phyloP scores from a whole-genome alignment of 2,797 vertebrate species.

The Karalla daura region DNA sequence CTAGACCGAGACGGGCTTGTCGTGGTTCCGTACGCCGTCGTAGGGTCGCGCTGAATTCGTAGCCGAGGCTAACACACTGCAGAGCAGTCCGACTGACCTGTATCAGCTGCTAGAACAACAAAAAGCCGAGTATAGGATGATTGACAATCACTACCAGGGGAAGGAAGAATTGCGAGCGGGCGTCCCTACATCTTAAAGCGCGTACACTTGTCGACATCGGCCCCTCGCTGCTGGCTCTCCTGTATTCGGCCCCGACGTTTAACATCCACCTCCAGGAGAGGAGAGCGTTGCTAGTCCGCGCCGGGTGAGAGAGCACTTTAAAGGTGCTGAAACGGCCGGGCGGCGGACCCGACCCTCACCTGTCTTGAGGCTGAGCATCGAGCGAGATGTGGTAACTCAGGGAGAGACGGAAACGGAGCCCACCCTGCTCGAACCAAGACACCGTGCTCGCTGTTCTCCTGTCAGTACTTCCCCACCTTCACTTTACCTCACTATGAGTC shows the following conservation, averaged over 20 bases:
- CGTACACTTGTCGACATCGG: constrained; percentile 6
- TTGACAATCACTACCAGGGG: no score
- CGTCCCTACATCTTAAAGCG: no score
- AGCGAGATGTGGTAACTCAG: constrained; percentile 51
- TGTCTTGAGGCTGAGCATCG: constrained; percentile 35
- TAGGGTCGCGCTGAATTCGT: no score
- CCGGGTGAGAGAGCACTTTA: constrained; percentile 26
- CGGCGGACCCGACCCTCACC: constrained; percentile 18
- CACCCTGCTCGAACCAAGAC: constrained; percentile 1
- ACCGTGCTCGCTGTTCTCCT: constrained; percentile 24
- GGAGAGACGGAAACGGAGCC: constrained; percentile 46
- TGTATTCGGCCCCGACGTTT: neutral
- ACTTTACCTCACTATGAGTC: constrained; percentile 17
- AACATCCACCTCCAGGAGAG: neutral
- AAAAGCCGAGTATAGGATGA: no score
- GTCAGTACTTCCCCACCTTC: constrained; percentile 26
- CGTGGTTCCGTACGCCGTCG: no score
- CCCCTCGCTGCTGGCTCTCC: constrained; percentile 1
- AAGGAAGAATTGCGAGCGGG: no score
- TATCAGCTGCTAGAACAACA: no score
- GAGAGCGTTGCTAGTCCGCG: constrained; percentile 10
- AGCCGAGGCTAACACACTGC: no score
- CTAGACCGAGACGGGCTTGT: no score
- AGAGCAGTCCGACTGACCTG: no score
- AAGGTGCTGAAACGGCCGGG: constrained; percentile 14